A percentile compares a stretch with the other conserved stretches of the same genome.
These are phyloP conservation scores for Thysanoteuthis rhombus DNA, from an alignment of 2,888 invertebrate genomes.

Conservation along the genomic window DNA sequence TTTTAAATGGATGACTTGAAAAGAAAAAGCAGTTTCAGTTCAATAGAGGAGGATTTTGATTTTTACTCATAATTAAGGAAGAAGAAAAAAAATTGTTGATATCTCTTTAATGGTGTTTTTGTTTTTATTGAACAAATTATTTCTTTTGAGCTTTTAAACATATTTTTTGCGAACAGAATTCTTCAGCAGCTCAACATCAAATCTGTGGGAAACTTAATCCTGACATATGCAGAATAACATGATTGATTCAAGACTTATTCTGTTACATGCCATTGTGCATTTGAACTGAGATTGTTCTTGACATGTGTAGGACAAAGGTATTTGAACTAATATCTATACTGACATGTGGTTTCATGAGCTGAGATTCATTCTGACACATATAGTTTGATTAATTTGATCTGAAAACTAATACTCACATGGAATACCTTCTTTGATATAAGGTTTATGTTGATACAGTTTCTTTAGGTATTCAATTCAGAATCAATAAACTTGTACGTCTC, in stretches of 20 bases:
- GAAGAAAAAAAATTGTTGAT: background rate
- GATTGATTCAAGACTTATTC: background rate
- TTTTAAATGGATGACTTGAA: background rate
- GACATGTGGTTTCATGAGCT: background rate
- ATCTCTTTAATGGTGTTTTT: background rate
- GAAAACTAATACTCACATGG: no score
- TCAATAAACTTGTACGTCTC: no score
- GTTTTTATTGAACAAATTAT: background rate
- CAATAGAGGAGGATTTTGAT: background rate
- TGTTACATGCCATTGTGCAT: background rate
- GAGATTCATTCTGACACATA: background rate
- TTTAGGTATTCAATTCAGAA: no score
- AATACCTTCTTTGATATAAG: no score
- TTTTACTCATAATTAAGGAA: background rate
- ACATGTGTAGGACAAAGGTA: background rate
- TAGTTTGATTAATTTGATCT: no score
- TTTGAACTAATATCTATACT: background rate
- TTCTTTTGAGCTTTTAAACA: background rate
- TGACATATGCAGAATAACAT: background rate
- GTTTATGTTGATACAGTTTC: no score
- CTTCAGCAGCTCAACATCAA: background rate
- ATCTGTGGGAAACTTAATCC: background rate
- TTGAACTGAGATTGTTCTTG: background rate
- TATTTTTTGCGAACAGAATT: background rate
- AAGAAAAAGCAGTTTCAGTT: background rate